Percentiles rank a stretch among this genome's conserved stretches.
phyloP scores from a whole-genome alignment of 35 echinoderm and acorn worm genomes.

The Apostichopus japonicus region DNA sequence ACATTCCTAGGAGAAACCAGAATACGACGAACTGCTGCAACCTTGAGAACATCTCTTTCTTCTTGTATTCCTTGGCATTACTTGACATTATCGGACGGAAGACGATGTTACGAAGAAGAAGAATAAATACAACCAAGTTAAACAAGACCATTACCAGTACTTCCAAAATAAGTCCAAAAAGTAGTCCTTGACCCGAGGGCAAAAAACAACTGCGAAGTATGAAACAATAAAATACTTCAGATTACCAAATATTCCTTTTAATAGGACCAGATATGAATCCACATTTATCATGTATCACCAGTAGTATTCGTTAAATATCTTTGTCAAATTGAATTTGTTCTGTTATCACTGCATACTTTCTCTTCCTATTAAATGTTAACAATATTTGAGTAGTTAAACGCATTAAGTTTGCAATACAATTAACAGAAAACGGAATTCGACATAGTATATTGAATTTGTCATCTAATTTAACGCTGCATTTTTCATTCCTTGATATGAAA shows the following conservation, averaged over 20 bases:
- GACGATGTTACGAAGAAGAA: not conserved
- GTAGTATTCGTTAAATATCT: not conserved
- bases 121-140: not conserved
- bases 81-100: constrained; percentile 4
- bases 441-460: not conserved
- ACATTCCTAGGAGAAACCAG: constrained; percentile 17
- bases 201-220: constrained; percentile 25
- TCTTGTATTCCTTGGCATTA: not conserved
- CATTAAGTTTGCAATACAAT: not conserved
- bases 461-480: not conserved
- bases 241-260: not conserved
- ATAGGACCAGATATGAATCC: not conserved
- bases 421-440: not conserved
- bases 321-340: not conserved
- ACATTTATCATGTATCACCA: not conserved
- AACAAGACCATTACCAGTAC: not conserved
- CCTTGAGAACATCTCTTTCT: not conserved
- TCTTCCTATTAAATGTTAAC: not conserved
- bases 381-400: not conserved
- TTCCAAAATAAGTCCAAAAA: constrained; percentile 23
- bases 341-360: not conserved
- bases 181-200: not conserved
- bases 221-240: not conserved
- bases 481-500: not conserved
- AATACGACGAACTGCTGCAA: not conserved